Evolutionary conservation across 2,797 vertebrate genomes (phyloP).

Genomic region (Lutjanus campechanus): DNA sequence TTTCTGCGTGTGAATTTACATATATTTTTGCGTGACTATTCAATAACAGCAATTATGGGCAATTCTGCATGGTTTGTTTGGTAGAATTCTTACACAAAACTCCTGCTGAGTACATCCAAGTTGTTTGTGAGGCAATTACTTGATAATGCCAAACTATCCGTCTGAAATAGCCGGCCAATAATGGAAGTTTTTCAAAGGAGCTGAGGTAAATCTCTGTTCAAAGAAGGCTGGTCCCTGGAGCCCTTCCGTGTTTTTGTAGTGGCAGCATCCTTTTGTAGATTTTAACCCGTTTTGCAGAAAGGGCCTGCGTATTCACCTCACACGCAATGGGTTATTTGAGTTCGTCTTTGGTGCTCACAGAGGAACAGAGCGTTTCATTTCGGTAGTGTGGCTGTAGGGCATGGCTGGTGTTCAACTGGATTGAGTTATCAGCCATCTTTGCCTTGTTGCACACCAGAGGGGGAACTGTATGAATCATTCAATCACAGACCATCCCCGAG

Average conservation of each 20-base stretch:
- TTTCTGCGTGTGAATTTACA: neutral
- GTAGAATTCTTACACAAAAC: neutral
- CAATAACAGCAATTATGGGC: neutral
- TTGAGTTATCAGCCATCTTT: conserved; percentile 65
- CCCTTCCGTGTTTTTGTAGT: neutral
- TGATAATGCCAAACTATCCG: conserved; percentile 5
- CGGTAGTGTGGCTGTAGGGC: conserved; percentile 51
- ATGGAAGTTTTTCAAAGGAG: conserved; percentile 6
- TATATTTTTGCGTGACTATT: neutral
- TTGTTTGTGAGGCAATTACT: conserved; percentile 18
- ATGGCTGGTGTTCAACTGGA: conserved; percentile 60
- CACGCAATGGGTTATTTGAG: conserved; percentile 29
- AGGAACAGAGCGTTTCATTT: conserved; percentile 61
- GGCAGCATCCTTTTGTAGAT: conserved; percentile 8
- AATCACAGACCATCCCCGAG: conserved; percentile 36
- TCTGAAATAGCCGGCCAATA: neutral
- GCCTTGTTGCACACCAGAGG: conserved; percentile 45
- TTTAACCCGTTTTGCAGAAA: neutral
- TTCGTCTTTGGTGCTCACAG: conserved; percentile 44
- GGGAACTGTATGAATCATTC: conserved; percentile 52
- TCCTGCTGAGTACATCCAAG: conserved; percentile 8
- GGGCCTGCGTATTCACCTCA: conserved; percentile 14
- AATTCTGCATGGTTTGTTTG: neutral
- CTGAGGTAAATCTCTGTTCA: neutral
- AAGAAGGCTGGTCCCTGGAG: neutral